Conservation (phyloP, 2,888 invertebrate species). For the Pyrrhia umbra region DNA sequence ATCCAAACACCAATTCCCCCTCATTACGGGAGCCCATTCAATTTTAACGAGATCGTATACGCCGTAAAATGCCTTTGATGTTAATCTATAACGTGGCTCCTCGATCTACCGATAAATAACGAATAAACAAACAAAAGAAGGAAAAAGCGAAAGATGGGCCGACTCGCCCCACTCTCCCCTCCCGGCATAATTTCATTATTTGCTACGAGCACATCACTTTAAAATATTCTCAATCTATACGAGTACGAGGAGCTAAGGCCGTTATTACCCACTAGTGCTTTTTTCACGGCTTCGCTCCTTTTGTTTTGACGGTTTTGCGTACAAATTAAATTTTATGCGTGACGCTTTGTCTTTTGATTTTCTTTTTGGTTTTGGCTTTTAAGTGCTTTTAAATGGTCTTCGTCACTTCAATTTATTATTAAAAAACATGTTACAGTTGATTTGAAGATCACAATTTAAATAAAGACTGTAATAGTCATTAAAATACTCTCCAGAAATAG, state of each 20-base stretch:
- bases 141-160: slow-evolving; percentile 70
- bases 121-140: slow-evolving; percentile 82
- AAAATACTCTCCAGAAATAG: too few relatives aligned
- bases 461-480: too few relatives aligned
- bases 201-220: slow-evolving; percentile 74
- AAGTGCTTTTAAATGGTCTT: neutral
- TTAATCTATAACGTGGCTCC: slow-evolving; percentile 81
- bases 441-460: too few relatives aligned
- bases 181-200: slow-evolving; percentile 82
- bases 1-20: slow-evolving; percentile 67
- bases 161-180: slow-evolving; percentile 58
- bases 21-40: slow-evolving; percentile 74
- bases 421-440: too few relatives aligned
- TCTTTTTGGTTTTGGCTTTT: neutral
- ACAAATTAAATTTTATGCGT: slow-evolving; percentile 21
- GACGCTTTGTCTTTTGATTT: slow-evolving; percentile 13
- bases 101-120: slow-evolving; percentile 85
- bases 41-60: slow-evolving; percentile 79
- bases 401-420: neutral
- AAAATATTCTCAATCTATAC: slow-evolving; percentile 76
- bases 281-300: slow-evolving; percentile 44
- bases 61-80: slow-evolving; percentile 79
- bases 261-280: slow-evolving; percentile 57
- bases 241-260: slow-evolving; percentile 54
- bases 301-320: slow-evolving; percentile 25